Evolutionary conservation across 2,113 vertebrate species (phyloP).

Genomic region (Lagopus muta): DNA sequence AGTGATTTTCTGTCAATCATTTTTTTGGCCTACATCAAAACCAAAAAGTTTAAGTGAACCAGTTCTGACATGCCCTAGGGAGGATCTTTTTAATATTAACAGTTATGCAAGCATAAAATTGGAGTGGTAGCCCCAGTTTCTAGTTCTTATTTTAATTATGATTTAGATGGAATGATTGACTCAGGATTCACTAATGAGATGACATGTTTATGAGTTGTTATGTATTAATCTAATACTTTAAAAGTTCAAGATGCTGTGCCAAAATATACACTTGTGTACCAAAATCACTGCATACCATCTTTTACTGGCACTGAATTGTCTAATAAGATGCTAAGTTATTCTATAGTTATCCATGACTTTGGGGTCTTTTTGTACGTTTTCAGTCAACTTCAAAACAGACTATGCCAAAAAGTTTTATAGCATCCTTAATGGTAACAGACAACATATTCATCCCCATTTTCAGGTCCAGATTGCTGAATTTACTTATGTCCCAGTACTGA

Average conservation of each 20-base stretch:
- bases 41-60: not conserved
- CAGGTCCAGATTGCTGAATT: not conserved
- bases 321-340: not conserved
- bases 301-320: not conserved
- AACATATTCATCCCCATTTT: slow-evolving; percentile 4
- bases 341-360: not conserved
- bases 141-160: not conserved
- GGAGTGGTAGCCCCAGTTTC: not conserved
- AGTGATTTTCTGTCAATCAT: not conserved
- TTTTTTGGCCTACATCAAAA: not conserved
- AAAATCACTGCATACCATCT: not conserved
- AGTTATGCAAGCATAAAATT: not conserved
- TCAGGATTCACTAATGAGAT: not conserved
- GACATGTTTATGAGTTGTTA: not conserved
- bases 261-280: not conserved
- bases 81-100: not conserved
- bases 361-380: not conserved
- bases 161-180: not conserved
- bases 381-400: not conserved
- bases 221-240: not conserved
- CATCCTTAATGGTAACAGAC: not conserved
- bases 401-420: not conserved
- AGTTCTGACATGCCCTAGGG: not conserved
- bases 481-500: not conserved
- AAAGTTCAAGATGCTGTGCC: not conserved